phyloP scores from a whole-genome alignment of 1,140 invertebrate genomes.

The Oncopodura yosiiana region DNA sequence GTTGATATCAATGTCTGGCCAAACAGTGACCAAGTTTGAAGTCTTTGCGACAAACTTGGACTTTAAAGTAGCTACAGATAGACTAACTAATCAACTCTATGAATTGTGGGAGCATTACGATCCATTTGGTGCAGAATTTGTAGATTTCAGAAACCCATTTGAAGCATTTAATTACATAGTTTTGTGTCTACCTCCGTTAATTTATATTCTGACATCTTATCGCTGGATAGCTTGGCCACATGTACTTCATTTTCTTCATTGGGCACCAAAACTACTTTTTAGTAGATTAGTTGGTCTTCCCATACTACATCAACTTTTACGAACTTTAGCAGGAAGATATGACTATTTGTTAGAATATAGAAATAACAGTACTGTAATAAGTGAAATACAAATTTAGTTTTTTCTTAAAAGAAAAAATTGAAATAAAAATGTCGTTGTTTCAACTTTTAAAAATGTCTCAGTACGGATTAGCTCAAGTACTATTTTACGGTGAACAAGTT shows the following conservation, averaged over 20 bases:
- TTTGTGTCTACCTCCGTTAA: background rate
- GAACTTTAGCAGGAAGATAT: background rate
- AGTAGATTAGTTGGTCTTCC: background rate
- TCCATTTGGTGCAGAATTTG: background rate
- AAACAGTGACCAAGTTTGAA: too few relatives aligned
- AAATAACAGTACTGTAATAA: background rate
- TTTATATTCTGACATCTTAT: background rate
- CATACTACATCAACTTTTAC: background rate
- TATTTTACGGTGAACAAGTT: too few relatives aligned
- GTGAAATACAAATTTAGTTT: too few relatives aligned
- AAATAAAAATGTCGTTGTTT: too few relatives aligned
- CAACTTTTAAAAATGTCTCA: too few relatives aligned
- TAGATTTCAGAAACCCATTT: constrained; percentile 6
- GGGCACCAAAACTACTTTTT: constrained; percentile 16
- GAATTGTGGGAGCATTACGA: too few relatives aligned
- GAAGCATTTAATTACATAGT: constrained; percentile 17
- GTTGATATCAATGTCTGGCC: too few relatives aligned
- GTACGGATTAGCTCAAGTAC: too few relatives aligned
- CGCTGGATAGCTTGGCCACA: constrained; percentile 4
- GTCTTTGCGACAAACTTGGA: too few relatives aligned
- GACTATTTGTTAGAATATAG: background rate
- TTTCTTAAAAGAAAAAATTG: too few relatives aligned
- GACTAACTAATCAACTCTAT: too few relatives aligned
- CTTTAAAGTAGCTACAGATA: too few relatives aligned
- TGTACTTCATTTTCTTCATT: constrained; percentile 12